Conservation (phyloP, 2,113 vertebrate species). For the Rhineura floridana region DNA sequence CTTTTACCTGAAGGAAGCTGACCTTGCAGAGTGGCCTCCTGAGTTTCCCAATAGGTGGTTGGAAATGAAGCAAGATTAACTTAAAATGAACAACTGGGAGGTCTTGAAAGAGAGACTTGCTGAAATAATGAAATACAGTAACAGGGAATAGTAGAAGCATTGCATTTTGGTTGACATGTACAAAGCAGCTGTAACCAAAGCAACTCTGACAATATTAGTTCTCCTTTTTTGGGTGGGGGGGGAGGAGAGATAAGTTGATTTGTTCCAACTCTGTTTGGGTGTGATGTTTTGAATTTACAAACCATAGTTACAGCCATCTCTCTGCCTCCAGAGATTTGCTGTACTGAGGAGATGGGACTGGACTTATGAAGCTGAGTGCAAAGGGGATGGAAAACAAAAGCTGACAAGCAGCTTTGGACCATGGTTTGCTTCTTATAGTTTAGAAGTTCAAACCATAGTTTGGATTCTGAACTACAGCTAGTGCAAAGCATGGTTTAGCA, state of each 20-base stretch:
- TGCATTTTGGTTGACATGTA: neutral
- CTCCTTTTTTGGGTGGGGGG: neutral
- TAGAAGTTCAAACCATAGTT: neutral
- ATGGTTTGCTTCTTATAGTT: neutral
- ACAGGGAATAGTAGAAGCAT: neutral
- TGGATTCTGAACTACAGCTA: neutral
- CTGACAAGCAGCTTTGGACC: neutral
- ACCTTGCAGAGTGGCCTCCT: neutral
- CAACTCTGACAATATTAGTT: neutral
- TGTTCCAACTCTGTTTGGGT: neutral
- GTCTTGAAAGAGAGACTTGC: neutral
- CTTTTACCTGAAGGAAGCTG: neutral
- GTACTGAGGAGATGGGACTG: neutral
- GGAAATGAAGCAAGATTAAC: neutral
- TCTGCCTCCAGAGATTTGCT: neutral
- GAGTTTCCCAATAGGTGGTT: neutral
- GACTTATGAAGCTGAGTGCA: neutral
- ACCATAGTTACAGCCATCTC: neutral
- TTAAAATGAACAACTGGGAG: neutral
- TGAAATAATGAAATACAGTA: neutral
- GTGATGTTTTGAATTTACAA: neutral
- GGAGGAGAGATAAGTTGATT: neutral
- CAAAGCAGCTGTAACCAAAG: neutral
- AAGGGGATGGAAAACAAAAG: neutral
- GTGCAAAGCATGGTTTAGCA: neutral